A percentile compares a stretch with the other conserved stretches of the same genome.
These are phyloP conservation scores for Aradophagus sp. DNA, from an alignment of 1,140 invertebrate species.

Conservation along the genomic window DNA sequence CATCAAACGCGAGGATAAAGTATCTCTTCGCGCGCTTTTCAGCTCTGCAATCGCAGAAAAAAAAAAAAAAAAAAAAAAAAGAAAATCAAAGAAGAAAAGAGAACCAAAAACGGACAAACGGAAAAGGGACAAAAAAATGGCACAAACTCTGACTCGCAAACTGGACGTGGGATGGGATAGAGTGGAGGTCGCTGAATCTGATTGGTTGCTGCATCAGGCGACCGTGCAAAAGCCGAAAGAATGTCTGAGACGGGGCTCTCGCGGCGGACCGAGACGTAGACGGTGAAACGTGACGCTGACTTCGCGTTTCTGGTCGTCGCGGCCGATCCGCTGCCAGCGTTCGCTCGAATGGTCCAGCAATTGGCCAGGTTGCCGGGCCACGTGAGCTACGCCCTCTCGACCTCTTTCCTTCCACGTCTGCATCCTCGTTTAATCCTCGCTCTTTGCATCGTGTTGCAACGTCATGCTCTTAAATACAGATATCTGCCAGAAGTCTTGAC, in stretches of 20 bases:
- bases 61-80: too few species aligned
- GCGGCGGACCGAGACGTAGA: slow-evolving; percentile 54
- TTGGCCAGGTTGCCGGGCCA: slow-evolving; percentile 72
- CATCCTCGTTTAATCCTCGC: slow-evolving; percentile 56
- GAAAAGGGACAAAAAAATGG: slow-evolving; percentile 4
- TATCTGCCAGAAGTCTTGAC: slow-evolving; percentile 1
- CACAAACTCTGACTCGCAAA: neutral
- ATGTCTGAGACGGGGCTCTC: slow-evolving; percentile 54
- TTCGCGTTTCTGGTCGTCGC: slow-evolving; percentile 62
- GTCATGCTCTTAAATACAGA: slow-evolving; percentile 27
- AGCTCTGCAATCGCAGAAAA: too few species aligned
- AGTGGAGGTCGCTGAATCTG: slow-evolving; percentile 5
- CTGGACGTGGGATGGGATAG: neutral
- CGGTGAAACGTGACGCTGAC: slow-evolving; percentile 62
- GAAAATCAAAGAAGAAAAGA: too few species aligned
- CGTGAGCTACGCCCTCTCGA: slow-evolving; percentile 49
- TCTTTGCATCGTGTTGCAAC: slow-evolving; percentile 29
- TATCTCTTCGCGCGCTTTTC: slow-evolving; percentile 1
- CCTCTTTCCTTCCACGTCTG: slow-evolving; percentile 24
- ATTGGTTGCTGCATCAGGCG: slow-evolving; percentile 17
- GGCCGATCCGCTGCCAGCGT: slow-evolving; percentile 64
- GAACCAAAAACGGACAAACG: too few species aligned
- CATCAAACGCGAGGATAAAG: slow-evolving; percentile 21
- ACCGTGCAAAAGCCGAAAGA: slow-evolving; percentile 48
- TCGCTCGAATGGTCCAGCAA: slow-evolving; percentile 69